A percentile compares a stretch with the other conserved stretches of the same genome.
These are phyloP conservation scores for Ramazzottius varieornatus DNA, from an alignment of 2,888 invertebrate genomes.

Conservation along the genomic window DNA sequence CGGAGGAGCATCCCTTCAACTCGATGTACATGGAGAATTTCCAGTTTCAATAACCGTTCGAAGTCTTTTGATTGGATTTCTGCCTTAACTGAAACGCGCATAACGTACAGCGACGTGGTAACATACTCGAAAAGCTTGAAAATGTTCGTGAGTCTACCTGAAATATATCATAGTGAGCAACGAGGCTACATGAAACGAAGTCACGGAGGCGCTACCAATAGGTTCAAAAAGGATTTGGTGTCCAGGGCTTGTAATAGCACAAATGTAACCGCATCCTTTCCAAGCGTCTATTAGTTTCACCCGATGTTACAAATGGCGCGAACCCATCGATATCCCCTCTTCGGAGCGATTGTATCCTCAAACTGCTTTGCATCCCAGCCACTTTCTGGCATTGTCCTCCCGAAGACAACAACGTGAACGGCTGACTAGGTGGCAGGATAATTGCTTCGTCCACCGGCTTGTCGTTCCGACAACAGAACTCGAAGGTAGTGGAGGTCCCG, in stretches of 20 bases:
- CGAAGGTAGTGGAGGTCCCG: not conserved
- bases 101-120: too few relatives aligned
- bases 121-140: too few relatives aligned
- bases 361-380: not conserved
- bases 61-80: too few relatives aligned
- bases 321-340: not conserved
- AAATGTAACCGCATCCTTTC: not conserved
- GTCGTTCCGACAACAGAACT: not conserved
- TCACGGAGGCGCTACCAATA: not conserved
- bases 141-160: too few relatives aligned
- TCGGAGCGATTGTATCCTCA: not conserved
- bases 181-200: too few relatives aligned
- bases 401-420: not conserved
- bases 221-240: not conserved
- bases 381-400: not conserved
- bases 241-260: not conserved
- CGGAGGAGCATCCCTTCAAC: too few relatives aligned
- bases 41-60: too few relatives aligned
- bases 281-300: not conserved
- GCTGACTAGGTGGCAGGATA: not conserved
- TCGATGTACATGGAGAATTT: too few relatives aligned
- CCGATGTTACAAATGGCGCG: not conserved
- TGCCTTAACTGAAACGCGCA: too few relatives aligned
- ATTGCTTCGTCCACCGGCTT: not conserved
- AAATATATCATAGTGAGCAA: too few relatives aligned